phyloP scores from a whole-genome alignment of 1,140 invertebrate genomes.

The Drosophila jambulina region DNA sequence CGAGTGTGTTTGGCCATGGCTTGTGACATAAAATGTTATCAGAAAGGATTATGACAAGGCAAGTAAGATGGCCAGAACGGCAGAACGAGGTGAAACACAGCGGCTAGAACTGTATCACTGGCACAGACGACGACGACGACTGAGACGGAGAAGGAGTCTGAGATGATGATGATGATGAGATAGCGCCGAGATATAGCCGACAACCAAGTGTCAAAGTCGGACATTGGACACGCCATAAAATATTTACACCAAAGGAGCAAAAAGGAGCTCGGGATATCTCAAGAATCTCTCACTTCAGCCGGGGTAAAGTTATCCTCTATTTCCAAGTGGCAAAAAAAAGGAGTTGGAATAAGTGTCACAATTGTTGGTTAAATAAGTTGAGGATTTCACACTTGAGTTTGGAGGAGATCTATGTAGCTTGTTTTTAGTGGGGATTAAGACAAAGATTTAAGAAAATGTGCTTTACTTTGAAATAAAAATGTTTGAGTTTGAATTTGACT shows the following conservation, averaged over 20 bases:
- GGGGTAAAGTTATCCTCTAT: slow-evolving; percentile 25
- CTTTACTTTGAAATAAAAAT: neutral
- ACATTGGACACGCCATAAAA: slow-evolving; percentile 47
- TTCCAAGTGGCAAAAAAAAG: neutral
- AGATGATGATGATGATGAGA: slow-evolving; percentile 40
- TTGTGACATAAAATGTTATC: slow-evolving; percentile 81
- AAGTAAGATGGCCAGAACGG: slow-evolving; percentile 10
- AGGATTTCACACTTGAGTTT: slow-evolving; percentile 39
- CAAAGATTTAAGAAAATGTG: neutral
- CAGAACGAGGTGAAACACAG: slow-evolving; percentile 12
- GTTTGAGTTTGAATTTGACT: neutral
- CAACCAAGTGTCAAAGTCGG: slow-evolving; percentile 44
- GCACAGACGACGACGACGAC: slow-evolving; percentile 53
- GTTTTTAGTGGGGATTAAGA: neutral
- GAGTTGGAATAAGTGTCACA: slow-evolving; percentile 45
- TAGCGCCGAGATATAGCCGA: slow-evolving; percentile 25
- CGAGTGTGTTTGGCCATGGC: slow-evolving; percentile 78
- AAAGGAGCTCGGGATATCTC: slow-evolving; percentile 34
- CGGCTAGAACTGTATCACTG: slow-evolving; percentile 62
- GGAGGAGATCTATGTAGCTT: slow-evolving; percentile 1
- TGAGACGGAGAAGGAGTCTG: too few species aligned
- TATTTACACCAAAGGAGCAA: slow-evolving; percentile 53
- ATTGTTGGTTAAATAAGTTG: slow-evolving; percentile 37
- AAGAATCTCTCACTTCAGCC: slow-evolving; percentile 31
- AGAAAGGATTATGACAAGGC: slow-evolving; percentile 79